Evolutionary conservation across 2,888 invertebrate species (phyloP), one percentile per base, ranked within the genome.

Genomic region (Leptarthrus brevirostris): DNA sequence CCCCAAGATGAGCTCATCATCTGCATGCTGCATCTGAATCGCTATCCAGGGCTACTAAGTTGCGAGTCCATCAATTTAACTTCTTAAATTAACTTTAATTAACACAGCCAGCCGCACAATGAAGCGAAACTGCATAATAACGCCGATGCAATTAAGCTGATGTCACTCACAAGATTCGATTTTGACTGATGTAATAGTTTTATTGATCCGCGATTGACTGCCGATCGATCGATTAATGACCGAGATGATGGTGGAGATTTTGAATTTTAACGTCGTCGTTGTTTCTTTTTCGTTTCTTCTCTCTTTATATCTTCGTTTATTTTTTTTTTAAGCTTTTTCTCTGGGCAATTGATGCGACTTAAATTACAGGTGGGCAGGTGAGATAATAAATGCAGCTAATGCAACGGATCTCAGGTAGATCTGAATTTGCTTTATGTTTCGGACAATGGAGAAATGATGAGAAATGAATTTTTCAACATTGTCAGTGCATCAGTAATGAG

Each of bases 71-170:
- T 69, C 69, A 69, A 69, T 30, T 66, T 24, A 69, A 30, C 34
- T 52, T 34, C 24, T 12, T 8, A 69, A 69, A 69, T 69, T 69
- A 69, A 49, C 52, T 69, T 69, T 52, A 69, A 69, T 69, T 69
- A 69, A 69, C 69, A 20, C 49, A 49, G 20, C n/a, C 30, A 22
- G 18, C 52, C 18, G 34, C 18, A 16, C 14, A 30, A 52, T 20
- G 49, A 44, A 24, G 20, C 16, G 24, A 69, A 69, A 69, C 12
- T 52, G 69, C 69, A 69, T 52, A 34, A 52, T 69, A 69, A 69
- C 18, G 49, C 69, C 69, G 69, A 69, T 69, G 69, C 69, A 69
- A 69, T 69, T 69, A 69, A 69, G 69, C 52, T 24, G 69, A 44
- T 69, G 69, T 69, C 69, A 69, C 52, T 69, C 69, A 69, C 34